These are phyloP conservation scores for Lophius americanus DNA, from an alignment of 2,797 vertebrate species.

Conservation along the genomic window DNA sequence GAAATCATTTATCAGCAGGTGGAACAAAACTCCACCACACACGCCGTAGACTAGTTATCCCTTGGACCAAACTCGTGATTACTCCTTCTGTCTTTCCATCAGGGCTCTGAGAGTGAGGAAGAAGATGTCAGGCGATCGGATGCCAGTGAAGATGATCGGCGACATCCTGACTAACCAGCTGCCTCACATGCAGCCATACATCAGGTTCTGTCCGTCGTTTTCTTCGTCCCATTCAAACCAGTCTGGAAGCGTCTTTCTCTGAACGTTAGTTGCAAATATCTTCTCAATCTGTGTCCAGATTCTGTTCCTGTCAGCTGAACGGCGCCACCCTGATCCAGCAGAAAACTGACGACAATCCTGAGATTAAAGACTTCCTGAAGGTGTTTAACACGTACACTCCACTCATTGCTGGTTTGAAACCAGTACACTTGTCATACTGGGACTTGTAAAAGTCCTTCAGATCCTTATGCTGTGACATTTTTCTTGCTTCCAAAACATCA, in stretches of 20 bases:
- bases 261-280: neutral
- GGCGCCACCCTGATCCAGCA: constrained; percentile 97
- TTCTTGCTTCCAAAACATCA: too few relatives aligned
- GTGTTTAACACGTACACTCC: constrained; percentile 60
- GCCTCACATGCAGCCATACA: constrained; percentile 99
- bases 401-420: neutral
- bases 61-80: neutral
- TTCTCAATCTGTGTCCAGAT: constrained; percentile 65
- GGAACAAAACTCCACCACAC: too few relatives aligned
- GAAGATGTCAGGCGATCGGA: constrained; percentile 98
- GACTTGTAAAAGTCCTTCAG: too few relatives aligned
- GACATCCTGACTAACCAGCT: constrained; percentile 98
- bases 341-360: constrained; percentile 94
- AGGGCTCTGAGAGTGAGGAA: constrained; percentile 96
- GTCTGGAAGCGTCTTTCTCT: rapidly evolving
- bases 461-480: too few relatives aligned
- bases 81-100: constrained; percentile 1
- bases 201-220: constrained; percentile 66
- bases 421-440: too few relatives aligned
- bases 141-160: constrained; percentile 98
- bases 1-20: too few relatives aligned
- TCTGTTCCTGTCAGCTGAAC: constrained; percentile 98
- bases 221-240: rapidly evolving
- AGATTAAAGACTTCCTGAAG: constrained; percentile 98
- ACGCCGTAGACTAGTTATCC: too few relatives aligned